Percentiles rank a stretch among this genome's conserved stretches.
These are phyloP conservation scores for Chiloscyllium punctatum DNA, from an alignment of 2,797 vertebrate genomes.

Conservation along the genomic window DNA sequence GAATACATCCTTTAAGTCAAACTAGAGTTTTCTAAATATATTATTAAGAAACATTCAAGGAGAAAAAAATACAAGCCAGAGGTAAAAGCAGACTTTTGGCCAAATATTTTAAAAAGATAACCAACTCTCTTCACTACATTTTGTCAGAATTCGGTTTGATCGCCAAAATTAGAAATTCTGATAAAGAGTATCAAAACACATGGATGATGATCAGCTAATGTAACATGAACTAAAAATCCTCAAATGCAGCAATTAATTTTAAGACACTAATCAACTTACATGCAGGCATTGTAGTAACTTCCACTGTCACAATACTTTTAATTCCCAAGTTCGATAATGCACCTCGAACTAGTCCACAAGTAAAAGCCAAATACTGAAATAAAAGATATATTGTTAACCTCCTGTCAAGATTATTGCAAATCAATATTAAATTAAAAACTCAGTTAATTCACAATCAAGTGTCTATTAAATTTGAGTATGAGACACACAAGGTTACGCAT, in stretches of 20 bases:
- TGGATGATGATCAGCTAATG: not conserved
- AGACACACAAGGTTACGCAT: no score
- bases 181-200: not conserved
- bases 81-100: not conserved
- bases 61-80: not conserved
- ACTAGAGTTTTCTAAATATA: not conserved
- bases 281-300: conserved; percentile 89
- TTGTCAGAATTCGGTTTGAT: not conserved
- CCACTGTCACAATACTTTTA: conserved; percentile 88
- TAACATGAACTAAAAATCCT: not conserved
- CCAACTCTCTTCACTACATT: not conserved
- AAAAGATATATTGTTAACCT: conserved; percentile 23
- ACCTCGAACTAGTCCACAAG: conserved; percentile 87
- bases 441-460: no score
- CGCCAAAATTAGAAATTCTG: not conserved
- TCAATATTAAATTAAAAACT: not conserved
- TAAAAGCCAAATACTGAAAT: conserved; percentile 84
- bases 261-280: conserved; percentile 64
- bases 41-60: not conserved
- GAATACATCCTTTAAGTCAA: not conserved
- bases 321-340: conserved; percentile 82
- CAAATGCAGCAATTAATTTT: not conserved
- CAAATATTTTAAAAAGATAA: not conserved
- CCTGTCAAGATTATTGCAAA: not conserved
- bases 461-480: no score